Percentiles rank a stretch among this genome's conserved stretches.
phyloP scores from a whole-genome alignment of 2,888 invertebrate genomes.

The Eulithis prunata region DNA sequence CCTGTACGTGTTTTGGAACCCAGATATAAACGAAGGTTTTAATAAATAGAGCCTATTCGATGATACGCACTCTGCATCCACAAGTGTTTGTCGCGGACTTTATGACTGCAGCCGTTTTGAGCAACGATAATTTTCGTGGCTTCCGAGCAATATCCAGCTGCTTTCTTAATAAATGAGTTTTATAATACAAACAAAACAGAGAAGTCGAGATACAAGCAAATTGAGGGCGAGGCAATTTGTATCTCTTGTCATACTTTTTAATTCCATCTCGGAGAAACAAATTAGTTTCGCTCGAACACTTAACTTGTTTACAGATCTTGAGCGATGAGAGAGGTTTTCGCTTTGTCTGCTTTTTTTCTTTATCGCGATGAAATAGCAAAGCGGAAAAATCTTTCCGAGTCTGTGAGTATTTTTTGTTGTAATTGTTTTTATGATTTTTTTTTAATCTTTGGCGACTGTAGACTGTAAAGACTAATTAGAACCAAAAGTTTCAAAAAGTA shows the following conservation, averaged over 20 bases:
- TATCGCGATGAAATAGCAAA: slow-evolving; percentile 32
- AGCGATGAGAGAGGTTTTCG: slow-evolving; percentile 55
- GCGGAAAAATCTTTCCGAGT: slow-evolving; percentile 28
- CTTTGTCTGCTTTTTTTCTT: slow-evolving; percentile 48
- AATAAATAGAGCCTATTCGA: no score
- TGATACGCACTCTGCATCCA: no score
- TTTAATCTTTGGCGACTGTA: not conserved
- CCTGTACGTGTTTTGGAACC: no score
- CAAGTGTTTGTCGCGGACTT: not conserved
- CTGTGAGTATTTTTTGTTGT: slow-evolving; percentile 23
- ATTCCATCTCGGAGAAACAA: slow-evolving; percentile 72
- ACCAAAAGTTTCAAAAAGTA: not conserved
- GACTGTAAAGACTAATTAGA: not conserved
- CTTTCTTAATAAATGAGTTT: slow-evolving; percentile 73
- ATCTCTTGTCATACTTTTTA: slow-evolving; percentile 79
- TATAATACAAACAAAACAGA: slow-evolving; percentile 73
- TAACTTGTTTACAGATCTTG: slow-evolving; percentile 69
- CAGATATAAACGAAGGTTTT: no score
- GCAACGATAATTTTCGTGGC: slow-evolving; percentile 15
- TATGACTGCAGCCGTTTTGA: not conserved
- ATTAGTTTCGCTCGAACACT: slow-evolving; percentile 71
- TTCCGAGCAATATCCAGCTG: slow-evolving; percentile 57
- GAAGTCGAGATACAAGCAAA: slow-evolving; percentile 67
- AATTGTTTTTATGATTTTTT: slow-evolving; percentile 31
- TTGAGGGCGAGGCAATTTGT: slow-evolving; percentile 76